Evolutionary conservation across 2,797 vertebrate species (phyloP).

Genomic region (Mareca penelope): DNA sequence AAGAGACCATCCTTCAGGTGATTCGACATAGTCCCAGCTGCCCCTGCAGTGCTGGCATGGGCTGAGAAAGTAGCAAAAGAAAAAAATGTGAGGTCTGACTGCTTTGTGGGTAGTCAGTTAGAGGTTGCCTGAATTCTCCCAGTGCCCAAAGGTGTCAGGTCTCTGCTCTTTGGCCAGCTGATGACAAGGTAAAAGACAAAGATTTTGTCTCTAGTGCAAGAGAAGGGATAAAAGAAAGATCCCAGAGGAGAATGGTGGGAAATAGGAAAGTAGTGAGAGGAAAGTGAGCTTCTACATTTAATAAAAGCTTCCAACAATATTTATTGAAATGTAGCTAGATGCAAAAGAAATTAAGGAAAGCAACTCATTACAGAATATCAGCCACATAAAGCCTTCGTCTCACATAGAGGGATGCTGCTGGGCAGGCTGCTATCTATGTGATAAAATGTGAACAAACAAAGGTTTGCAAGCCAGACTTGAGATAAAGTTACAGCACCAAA

Average conservation of each 20-base stretch:
- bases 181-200: background rate
- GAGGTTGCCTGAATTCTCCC: slow-evolving; percentile 2
- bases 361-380: background rate
- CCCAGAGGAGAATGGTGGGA: background rate
- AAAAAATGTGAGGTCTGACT: background rate
- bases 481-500: background rate
- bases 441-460: background rate
- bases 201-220: background rate
- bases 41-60: background rate
- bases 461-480: background rate
- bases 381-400: background rate
- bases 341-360: background rate
- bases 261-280: background rate
- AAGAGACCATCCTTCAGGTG: background rate
- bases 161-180: background rate
- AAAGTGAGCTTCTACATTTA: background rate
- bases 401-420: background rate
- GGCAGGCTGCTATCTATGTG: background rate
- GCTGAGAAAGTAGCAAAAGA: background rate
- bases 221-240: background rate
- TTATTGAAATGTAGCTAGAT: background rate
- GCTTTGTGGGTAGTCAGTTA: slow-evolving; percentile 6
- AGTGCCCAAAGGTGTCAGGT: background rate
- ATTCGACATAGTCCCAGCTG: background rate
- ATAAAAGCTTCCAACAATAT: background rate